Conservation (phyloP, 2,888 invertebrate genomes). For the Drosophila robusta region DNA sequence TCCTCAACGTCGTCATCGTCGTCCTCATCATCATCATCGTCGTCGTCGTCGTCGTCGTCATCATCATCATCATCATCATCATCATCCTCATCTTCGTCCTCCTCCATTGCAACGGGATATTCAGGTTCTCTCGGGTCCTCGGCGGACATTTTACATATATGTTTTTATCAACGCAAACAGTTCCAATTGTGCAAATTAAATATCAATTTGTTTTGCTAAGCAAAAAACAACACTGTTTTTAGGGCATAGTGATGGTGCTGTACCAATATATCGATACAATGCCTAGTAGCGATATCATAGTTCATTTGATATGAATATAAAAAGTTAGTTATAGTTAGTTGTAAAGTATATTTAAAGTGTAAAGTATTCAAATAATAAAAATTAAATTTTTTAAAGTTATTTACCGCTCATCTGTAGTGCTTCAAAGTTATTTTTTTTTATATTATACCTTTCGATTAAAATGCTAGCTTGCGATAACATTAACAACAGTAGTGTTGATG, state of each 20-base stretch:
- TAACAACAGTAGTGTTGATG: slow-evolving; percentile 14
- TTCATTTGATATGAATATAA: background rate
- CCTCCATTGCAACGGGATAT: background rate
- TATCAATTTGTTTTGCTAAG: slow-evolving; percentile 9
- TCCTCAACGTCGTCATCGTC: background rate
- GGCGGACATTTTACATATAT: slow-evolving; percentile 15
- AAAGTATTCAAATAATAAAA: no score
- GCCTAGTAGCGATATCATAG: slow-evolving; percentile 4
- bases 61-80: background rate
- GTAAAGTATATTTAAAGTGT: no score
- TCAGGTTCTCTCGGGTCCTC: slow-evolving; percentile 9
- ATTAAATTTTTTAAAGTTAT: no score
- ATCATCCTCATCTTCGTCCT: background rate
- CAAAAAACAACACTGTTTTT: slow-evolving; percentile 7
- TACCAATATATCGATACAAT: background rate
- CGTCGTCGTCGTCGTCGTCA: background rate
- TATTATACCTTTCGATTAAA: background rate
- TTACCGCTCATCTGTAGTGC: no score
- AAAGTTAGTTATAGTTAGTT: no score
- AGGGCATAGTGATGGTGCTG: slow-evolving; percentile 15
- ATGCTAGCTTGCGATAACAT: background rate
- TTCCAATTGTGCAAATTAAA: background rate
- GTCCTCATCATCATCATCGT: background rate
- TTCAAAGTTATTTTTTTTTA: no score
- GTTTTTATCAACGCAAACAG: background rate